These are phyloP conservation scores for Chrysopa pallens DNA, from an alignment of 1,140 invertebrate genomes.

Conservation along the genomic window DNA sequence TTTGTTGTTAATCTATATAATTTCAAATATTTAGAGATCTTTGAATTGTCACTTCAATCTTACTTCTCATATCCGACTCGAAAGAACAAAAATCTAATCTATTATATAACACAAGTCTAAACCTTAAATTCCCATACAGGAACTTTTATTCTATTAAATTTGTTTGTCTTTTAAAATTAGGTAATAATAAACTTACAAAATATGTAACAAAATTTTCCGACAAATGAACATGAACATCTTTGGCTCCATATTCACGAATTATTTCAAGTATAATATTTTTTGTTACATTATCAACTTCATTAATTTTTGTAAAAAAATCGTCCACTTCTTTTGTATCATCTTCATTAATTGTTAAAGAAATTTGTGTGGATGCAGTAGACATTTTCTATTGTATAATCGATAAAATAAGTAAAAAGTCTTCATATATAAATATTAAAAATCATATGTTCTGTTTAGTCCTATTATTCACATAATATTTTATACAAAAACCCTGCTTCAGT, in stretches of 20 bases:
- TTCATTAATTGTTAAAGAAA: too few species aligned
- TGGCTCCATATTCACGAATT: slow-evolving; percentile 12
- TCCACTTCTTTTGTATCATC: too few species aligned
- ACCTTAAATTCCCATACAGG: background rate
- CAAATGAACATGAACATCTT: slow-evolving; percentile 10
- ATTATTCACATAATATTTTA: too few species aligned
- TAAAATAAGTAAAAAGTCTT: too few species aligned
- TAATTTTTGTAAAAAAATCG: background rate
- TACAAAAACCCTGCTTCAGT: too few species aligned
- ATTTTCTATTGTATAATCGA: too few species aligned
- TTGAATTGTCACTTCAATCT: too few species aligned
- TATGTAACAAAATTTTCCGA: slow-evolving; percentile 16
- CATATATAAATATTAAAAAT: too few species aligned
- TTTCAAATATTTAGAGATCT: too few species aligned
- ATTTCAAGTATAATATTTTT: slow-evolving; percentile 32
- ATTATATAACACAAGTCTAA: background rate
- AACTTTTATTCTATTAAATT: background rate
- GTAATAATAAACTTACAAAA: slow-evolving; percentile 12
- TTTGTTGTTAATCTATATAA: too few species aligned
- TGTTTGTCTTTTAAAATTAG: background rate
- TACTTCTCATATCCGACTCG: background rate
- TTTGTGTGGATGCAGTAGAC: too few species aligned
- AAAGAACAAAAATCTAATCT: background rate
- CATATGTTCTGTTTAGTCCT: too few species aligned
- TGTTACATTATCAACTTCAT: slow-evolving; percentile 19